A percentile compares a stretch with the other conserved stretches of the same genome.
phyloP scores from a whole-genome alignment of 2,797 vertebrate genomes.

The Tadarida brasiliensis region DNA sequence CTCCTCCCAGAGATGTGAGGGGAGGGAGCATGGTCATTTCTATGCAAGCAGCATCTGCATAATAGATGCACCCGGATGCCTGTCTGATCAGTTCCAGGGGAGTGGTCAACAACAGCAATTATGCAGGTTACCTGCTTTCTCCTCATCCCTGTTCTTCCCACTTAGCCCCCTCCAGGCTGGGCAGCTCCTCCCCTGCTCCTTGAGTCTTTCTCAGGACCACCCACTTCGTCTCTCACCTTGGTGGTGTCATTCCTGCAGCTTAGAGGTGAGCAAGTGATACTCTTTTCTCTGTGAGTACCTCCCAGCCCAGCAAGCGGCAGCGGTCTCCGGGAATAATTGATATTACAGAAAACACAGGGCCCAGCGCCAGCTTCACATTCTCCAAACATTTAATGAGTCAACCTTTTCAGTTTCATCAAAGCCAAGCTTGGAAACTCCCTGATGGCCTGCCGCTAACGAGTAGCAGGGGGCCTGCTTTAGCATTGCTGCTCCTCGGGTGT shows the following conservation, averaged over 20 bases:
- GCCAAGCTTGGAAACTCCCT: conserved; percentile 50
- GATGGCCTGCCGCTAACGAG: background rate
- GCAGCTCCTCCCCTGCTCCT: background rate
- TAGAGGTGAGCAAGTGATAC: background rate
- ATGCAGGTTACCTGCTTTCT: background rate
- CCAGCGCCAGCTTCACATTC: conserved; percentile 55
- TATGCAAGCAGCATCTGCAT: background rate
- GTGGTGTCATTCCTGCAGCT: background rate
- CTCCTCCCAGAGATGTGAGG: background rate
- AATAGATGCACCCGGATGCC: background rate
- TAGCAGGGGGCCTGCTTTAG: background rate
- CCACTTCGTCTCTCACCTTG: accelerated
- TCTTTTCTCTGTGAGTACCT: background rate
- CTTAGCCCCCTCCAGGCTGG: background rate
- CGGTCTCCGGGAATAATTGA: conserved; percentile 53
- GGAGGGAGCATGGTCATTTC: background rate
- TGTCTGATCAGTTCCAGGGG: background rate
- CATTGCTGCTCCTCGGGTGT: background rate
- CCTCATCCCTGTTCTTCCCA: background rate
- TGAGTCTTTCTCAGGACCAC: background rate
- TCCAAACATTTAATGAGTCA: conserved; percentile 71
- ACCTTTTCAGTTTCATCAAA: conserved; percentile 69
- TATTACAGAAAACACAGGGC: conserved; percentile 74
- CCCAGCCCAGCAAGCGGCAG: background rate
- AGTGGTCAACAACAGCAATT: background rate